phyloP scores from a whole-genome alignment of 1,140 invertebrate species.

The Andricus grossulariae region DNA sequence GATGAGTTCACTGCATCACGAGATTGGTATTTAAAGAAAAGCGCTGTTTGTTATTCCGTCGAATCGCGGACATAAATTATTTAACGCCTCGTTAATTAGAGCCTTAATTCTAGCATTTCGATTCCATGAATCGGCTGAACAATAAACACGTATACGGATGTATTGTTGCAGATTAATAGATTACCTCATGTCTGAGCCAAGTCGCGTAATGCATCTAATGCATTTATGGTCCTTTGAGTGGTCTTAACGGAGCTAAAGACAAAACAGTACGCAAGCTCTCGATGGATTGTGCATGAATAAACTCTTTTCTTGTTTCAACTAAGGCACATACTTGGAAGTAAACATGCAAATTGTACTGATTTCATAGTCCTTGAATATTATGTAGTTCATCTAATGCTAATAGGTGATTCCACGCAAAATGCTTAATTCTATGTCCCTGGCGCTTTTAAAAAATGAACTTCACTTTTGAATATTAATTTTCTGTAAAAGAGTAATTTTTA shows the following conservation, averaged over 20 bases:
- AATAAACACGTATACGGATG: slow-evolving; percentile 10
- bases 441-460: too few relatives aligned
- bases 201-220: slow-evolving; percentile 27
- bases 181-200: slow-evolving; percentile 13
- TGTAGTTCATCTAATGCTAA: neutral
- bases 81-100: slow-evolving; percentile 26
- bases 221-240: slow-evolving; percentile 3
- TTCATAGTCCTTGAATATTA: slow-evolving; percentile 21
- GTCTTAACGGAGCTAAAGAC: slow-evolving; percentile 2
- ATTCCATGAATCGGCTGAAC: slow-evolving; percentile 13
- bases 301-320: slow-evolving; percentile 21
- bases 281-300: slow-evolving; percentile 21
- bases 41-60: neutral
- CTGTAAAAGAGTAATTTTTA: too few relatives aligned
- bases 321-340: neutral
- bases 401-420: too few relatives aligned
- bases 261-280: neutral
- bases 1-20: slow-evolving; percentile 1
- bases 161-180: slow-evolving; percentile 1
- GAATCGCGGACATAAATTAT: neutral
- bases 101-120: slow-evolving; percentile 26
- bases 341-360: slow-evolving; percentile 11
- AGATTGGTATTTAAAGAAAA: slow-evolving; percentile 26
- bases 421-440: too few relatives aligned
- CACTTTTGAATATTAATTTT: too few relatives aligned